Percentiles rank a stretch among this genome's conserved stretches.
phyloP scores from a whole-genome alignment of 2,113 vertebrate genomes.

The Emydocephalus ijimae region DNA sequence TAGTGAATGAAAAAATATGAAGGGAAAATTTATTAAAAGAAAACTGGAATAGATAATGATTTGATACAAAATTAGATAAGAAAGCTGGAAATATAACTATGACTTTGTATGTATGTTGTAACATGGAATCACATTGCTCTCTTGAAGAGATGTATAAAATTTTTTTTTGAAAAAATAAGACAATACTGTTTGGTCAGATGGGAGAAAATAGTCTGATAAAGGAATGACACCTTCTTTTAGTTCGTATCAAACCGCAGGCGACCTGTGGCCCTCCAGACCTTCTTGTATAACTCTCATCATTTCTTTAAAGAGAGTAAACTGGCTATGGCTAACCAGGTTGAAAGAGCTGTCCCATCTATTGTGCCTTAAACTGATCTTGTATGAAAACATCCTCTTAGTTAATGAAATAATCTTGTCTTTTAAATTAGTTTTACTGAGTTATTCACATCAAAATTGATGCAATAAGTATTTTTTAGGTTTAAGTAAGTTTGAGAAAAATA shows the following conservation, averaged over 20 bases:
- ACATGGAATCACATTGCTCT: no score
- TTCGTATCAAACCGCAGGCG: not conserved
- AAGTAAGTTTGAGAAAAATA: not conserved
- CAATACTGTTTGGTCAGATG: not conserved
- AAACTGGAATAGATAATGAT: no score
- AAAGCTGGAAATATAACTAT: no score
- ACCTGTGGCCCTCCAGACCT: not conserved
- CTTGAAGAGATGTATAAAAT: no score
- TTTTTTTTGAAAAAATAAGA: no score
- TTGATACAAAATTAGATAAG: no score
- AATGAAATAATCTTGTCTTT: not conserved
- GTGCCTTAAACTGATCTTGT: not conserved
- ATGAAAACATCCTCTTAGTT: not conserved
- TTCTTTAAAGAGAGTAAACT: not conserved
- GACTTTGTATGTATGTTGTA: no score
- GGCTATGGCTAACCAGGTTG: not conserved
- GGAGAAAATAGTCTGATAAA: not conserved
- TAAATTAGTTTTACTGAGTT: not conserved
- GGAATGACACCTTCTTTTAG: no score
- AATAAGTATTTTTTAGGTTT: not conserved
- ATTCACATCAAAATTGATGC: not conserved
- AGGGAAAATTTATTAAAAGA: no score
- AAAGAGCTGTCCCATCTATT: not conserved
- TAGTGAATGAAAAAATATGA: no score
- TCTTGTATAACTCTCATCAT: not conserved